These are phyloP conservation scores for Eupithecia abbreviata DNA, from an alignment of 2,888 invertebrate genomes.

Conservation along the genomic window DNA sequence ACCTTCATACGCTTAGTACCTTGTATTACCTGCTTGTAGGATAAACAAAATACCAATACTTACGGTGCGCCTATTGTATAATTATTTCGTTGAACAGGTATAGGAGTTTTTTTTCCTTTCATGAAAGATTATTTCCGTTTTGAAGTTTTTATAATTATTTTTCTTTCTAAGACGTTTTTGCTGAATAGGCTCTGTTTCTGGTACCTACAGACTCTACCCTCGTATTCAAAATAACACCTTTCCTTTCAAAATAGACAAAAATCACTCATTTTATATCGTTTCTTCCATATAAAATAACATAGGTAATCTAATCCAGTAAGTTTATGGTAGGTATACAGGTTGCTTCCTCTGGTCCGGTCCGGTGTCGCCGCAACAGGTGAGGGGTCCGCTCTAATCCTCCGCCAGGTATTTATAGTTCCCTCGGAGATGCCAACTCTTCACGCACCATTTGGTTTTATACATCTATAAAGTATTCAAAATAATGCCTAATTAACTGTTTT, in stretches of 20 bases:
- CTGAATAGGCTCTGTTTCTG: no score
- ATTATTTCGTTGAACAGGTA: no score
- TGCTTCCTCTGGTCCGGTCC: background rate
- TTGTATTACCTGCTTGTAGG: background rate
- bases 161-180: no score
- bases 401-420: constrained; percentile 10
- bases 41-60: background rate
- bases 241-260: background rate
- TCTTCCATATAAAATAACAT: background rate
- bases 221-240: no score
- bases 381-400: background rate
- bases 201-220: no score
- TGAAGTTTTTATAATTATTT: background rate
- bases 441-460: constrained; percentile 39
- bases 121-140: background rate
- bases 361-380: constrained; percentile 10
- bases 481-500: constrained; percentile 40
- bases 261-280: background rate
- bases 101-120: no score
- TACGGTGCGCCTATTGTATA: background rate
- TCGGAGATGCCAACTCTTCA: constrained; percentile 36
- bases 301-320: background rate
- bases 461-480: constrained; percentile 41
- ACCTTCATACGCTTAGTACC: background rate
- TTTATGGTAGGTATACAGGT: background rate